Percentiles rank a stretch among this genome's conserved stretches.
Evolutionary conservation across 2,888 invertebrate species (phyloP).

Genomic region (Oscheius sp.): DNA sequence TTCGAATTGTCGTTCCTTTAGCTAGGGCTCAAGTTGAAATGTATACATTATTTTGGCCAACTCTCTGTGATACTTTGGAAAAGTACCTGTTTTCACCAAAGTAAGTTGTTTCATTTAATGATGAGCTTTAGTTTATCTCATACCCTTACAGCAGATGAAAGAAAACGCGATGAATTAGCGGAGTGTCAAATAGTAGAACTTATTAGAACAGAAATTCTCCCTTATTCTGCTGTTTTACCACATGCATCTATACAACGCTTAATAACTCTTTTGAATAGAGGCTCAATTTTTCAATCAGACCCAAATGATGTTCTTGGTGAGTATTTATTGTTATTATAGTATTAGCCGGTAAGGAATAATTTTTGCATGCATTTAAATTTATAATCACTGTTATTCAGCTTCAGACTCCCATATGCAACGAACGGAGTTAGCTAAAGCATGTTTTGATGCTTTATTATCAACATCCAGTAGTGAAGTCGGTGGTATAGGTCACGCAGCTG

Average conservation of each 20-base stretch:
- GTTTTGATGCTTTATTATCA: constrained; percentile 69
- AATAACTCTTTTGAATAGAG: constrained; percentile 84
- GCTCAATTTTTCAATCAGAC: constrained; percentile 77
- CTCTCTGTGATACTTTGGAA: constrained; percentile 85
- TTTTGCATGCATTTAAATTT: not conserved
- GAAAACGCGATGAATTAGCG: constrained; percentile 65
- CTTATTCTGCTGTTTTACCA: constrained; percentile 82
- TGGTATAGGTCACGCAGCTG: constrained; percentile 45
- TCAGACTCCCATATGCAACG: constrained; percentile 70
- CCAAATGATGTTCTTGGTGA: constrained; percentile 66
- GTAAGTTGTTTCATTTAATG: constrained; percentile 72
- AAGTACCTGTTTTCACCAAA: constrained; percentile 88
- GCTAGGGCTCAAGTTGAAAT: constrained; percentile 79
- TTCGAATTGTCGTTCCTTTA: constrained; percentile 86
- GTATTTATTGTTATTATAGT: too few species aligned
- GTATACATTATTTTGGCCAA: constrained; percentile 78
- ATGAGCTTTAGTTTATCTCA: constrained; percentile 42
- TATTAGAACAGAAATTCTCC: constrained; percentile 80
- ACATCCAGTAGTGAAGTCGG: constrained; percentile 48
- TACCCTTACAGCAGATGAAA: constrained; percentile 65
- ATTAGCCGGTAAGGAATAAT: too few species aligned
- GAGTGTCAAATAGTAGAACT: constrained; percentile 79
- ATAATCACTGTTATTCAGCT: constrained; percentile 55
- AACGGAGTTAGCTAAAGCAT: constrained; percentile 70
- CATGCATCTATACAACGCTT: constrained; percentile 84